Conservation (phyloP, 2,888 invertebrate genomes). For the Blastobasis adustella region DNA sequence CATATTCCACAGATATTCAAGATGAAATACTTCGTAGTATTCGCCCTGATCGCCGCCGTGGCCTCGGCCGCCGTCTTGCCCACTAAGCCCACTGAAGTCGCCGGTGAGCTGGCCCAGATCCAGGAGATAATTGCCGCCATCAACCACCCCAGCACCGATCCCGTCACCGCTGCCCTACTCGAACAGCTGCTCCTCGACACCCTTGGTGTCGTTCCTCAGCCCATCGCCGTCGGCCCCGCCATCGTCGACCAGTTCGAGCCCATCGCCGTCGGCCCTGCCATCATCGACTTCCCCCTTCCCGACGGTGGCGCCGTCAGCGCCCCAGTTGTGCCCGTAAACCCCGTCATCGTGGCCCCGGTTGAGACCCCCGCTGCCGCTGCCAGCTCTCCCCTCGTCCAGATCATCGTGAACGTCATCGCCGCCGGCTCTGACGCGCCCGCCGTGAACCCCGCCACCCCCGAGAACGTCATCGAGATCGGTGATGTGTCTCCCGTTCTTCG, state of each 20-base stretch:
- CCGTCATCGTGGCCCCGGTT: constrained; percentile 3
- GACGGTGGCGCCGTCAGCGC: constrained; percentile 8
- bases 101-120: constrained; percentile 23
- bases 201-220: constrained; percentile 14
- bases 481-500: constrained; percentile 1
- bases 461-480: constrained; percentile 8
- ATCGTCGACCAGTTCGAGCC: constrained; percentile 11
- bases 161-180: constrained; percentile 33
- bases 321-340: constrained; percentile 3
- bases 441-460: constrained; percentile 14
- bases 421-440: not conserved
- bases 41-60: constrained; percentile 44
- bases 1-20: constrained; percentile 23
- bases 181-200: constrained; percentile 15
- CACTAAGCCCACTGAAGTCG: constrained; percentile 17
- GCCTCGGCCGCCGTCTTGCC: constrained; percentile 30
- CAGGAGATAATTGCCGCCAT: constrained; percentile 41
- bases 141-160: constrained; percentile 42
- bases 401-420: constrained; percentile 11
- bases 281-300: constrained; percentile 14
- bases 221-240: constrained; percentile 5
- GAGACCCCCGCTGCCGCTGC: constrained; percentile 6
- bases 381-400: constrained; percentile 9
- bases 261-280: constrained; percentile 11
- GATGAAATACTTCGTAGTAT: constrained; percentile 49